Evolutionary conservation across 2,797 vertebrate species (phyloP), one percentile per base, ranked within the genome.

Genomic region (Zalophus californianus): DNA sequence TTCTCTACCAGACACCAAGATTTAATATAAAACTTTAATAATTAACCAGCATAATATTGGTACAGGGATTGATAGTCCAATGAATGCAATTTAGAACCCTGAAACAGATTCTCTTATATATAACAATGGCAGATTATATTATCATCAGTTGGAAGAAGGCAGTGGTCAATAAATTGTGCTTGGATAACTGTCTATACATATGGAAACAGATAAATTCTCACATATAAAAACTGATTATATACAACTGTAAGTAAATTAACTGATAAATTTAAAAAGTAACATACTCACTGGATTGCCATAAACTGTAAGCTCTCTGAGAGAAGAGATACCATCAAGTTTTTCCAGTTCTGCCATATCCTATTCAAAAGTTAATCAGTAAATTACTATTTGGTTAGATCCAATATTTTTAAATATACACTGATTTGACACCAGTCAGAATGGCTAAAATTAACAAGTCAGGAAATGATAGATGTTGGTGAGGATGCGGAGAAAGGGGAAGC

Each of bases 341-440:
- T 99, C 99, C 88, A 99, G 98, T 98, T 99, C 99, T 83, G 98
- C 78, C 38, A 99, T 97, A 77, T 99, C 99, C 99, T 99, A 93
- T 83, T 94, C 14, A 90, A 97, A 97, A 97, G 60, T 97, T 77
- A 87, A 94, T 38, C 50, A 94, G 27, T 50, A 86, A 86, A n/a
- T 96, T 77, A 96, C 64, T 91, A 91, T 91, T 93, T 91, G 18
- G 48, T 78, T 96, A 86, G 44, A 54, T 29, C 5, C n/a, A 68
- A 56, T 7, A 83, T 96, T 16, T 96, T 86, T 38, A 87, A 86
- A 90, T 83, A 78, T 16, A 68, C n/a, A n/a, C 44, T 78, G 29
- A 62, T 78, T 88, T 85, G 44, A 44, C 41, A 44, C 41, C 41
- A 44, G 41, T 44, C 41, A 44, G 41, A 44, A 44, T 44, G 41